Percentiles rank a stretch among this genome's conserved stretches.
Conservation (phyloP, 2,113 vertebrate species). For the Pogonocichla stellata region DNA sequence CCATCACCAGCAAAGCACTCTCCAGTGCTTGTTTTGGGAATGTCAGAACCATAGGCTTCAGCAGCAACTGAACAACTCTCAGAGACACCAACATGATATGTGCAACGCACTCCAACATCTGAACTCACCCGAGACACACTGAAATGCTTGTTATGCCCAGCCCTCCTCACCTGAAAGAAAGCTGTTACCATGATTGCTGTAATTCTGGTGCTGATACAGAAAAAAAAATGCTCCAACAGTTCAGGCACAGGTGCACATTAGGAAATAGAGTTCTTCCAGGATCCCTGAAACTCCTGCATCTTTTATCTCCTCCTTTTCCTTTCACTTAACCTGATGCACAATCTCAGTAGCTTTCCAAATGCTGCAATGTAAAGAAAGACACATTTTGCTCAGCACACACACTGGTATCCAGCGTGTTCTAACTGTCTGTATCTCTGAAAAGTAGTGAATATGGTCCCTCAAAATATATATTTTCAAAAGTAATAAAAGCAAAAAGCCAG, state of each 20-base stretch:
- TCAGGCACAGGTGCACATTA: neutral
- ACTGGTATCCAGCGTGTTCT: rapidly evolving
- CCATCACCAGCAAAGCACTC: neutral
- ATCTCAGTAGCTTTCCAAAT: rapidly evolving
- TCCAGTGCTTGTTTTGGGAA: neutral
- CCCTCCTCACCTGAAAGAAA: neutral
- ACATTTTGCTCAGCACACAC: neutral
- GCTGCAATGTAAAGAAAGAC: neutral
- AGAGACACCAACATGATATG: rapidly evolving
- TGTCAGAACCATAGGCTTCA: neutral
- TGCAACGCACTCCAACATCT: neutral
- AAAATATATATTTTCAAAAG: neutral
- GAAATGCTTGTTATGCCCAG: neutral
- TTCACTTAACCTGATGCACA: neutral
- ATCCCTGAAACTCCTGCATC: neutral
- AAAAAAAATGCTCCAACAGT: neutral
- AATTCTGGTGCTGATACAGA: neutral
- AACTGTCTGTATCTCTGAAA: neutral
- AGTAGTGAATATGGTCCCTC: rapidly evolving
- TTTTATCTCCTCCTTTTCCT: neutral
- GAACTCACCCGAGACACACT: neutral
- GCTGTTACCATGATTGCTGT: neutral
- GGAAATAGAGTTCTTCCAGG: neutral
- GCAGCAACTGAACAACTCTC: neutral
- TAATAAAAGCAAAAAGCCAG: neutral